Base-by-base conservation (phyloP, 2,797 vertebrate genomes). In the Gadopsis marmoratus region DNA sequence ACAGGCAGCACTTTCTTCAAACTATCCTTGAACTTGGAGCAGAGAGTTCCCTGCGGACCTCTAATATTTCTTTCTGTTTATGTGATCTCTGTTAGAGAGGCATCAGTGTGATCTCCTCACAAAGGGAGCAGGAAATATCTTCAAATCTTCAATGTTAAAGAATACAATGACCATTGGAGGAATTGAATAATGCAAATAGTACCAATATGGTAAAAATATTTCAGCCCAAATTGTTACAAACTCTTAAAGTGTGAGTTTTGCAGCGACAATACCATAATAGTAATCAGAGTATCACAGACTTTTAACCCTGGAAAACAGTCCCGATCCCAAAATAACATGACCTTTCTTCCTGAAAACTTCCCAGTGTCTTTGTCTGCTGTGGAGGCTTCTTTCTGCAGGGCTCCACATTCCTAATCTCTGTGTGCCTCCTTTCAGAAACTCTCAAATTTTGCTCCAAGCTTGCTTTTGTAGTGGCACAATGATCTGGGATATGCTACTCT, bases 361-460 rank as follows among this genome's bases (percentile, higher is more conserved):
- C 58, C 53, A 26, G 19, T 64, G 65, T 78, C 80, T 85, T 71
- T 83, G 85, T 89, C 71, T 73, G 74, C 65, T 71, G 70, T 73
- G 69, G 73, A 81, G 68, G 61, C 83, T 26, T 88, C 61, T 82
- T 74, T 79, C 82, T 39, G 79, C 53, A 77, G 81, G 84, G 74
- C 81, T 81, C 77, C 84, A 84, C 78, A 78, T 77, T 86, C 72
- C 63, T 89, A 89, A 94, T 92, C 88, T 79, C 76, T 78, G 23
- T 76, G 78, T 82, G 85, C 79, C 86, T 87, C 76, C 81, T 84
- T 88, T 90, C 84, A 83, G 43, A 90, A 79, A 82, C 74, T 78
- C 83, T 88, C 81, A 76, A 83, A 89, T 88, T 88, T 78, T 61
- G 80, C 78, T 86, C 78, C 79, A 83, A 83, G 82, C 79, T 61